Base-by-base conservation (phyloP, 2,888 invertebrate species). In the Gari tellinella region DNA sequence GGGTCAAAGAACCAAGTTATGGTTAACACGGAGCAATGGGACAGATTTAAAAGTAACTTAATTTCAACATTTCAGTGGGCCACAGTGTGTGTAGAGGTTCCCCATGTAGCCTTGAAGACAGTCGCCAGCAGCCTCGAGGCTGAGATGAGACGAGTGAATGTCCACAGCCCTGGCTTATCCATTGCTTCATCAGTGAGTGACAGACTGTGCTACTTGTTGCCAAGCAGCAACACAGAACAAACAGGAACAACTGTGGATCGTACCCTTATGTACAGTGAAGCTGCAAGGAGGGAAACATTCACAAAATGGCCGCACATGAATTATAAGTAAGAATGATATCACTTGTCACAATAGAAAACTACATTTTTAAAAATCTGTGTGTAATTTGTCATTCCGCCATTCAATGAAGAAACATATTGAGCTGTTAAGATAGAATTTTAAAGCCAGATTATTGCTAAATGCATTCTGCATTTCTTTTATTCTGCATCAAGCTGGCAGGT, bases 231-330 rank as follows among this genome's bases (percentile, higher is more conserved):
- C 7, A 60, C 63, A 8, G 85, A 87, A 15, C 69, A 63, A 75
- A 56, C 72, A 84, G 77, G 85, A 87, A 77, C 75, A 83, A 66
- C 87, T 1, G 86, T 90, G 7, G 93, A 93, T 61, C 89, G 92
- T 58, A 82, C 91, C 10, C 88, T 92, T 68, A 98, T 98, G 98
- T 97, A 96, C 91, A 97, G 97, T 80, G 98, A 98, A 92, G 96
- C 96, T 0, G 96, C 97, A 74, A 94, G 98, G 49, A 94, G 96
- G 84, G 95, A 97, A 90, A 97, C 98, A 0, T 98, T 98, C 92
- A 95, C 95, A 81, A 95, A 96, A 89, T 98, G 98, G 98, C 98
- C 98, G 1, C 98, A 98, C 90, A 97, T 97, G 96, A 97, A 97
- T 92, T 98, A 97, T 93, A 97, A 97, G 96, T 97, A 93, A n/a